Base-by-base conservation (phyloP, 2,797 vertebrate species). In the Hippoglossus hippoglossus region DNA sequence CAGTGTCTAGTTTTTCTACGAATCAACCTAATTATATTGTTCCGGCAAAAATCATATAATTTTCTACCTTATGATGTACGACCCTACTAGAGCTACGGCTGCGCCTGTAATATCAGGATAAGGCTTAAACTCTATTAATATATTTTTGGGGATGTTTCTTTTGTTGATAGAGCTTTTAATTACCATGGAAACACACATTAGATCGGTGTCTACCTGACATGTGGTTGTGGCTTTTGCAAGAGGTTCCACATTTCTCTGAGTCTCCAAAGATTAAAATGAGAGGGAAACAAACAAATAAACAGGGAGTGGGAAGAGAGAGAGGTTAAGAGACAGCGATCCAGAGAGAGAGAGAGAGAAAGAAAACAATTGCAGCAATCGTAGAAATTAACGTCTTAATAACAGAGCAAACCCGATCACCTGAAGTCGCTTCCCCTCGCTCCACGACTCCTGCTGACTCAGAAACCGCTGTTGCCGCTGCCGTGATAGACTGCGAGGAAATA, bases 401-500 rank as follows among this genome's bases (percentile, higher is more conserved):
- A 50, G 39, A 66, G 56, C 75, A 73, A 83, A 82, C 71, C 47
- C 71, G 80, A 72, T 82, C 82, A 75, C 70, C 67, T 58, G 66
- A 61, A 62, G 73, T 64, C 5, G 19, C 46, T 10, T 3, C 49
- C 7, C 67, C 69, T 66, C 84, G 79, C 77, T 76, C 63, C 67
- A 61, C 36, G 75, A 83, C 61, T 70, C 67, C 68, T 22, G 56
- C 74, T 67, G 70, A 71, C 60, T 82, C 60, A 63, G 55, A 77
- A 76, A 69, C 63, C n/a, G 1, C 59, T 53, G 73, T 63, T 54
- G 47, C 66, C 18, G 71, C 71, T 19, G 71, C 70, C 53, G 6
- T 71, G 74, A 81, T 63, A 79, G 81, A 83, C 77, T 81, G 83
- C 59, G 73, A 81, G 81, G 75, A 85, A 87, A 83, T 79, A 87